A percentile compares a stretch with the other conserved stretches of the same genome.
These are phyloP conservation scores for Urocyon cinereoargenteus DNA, from an alignment of 2,797 vertebrate genomes.

Conservation along the genomic window DNA sequence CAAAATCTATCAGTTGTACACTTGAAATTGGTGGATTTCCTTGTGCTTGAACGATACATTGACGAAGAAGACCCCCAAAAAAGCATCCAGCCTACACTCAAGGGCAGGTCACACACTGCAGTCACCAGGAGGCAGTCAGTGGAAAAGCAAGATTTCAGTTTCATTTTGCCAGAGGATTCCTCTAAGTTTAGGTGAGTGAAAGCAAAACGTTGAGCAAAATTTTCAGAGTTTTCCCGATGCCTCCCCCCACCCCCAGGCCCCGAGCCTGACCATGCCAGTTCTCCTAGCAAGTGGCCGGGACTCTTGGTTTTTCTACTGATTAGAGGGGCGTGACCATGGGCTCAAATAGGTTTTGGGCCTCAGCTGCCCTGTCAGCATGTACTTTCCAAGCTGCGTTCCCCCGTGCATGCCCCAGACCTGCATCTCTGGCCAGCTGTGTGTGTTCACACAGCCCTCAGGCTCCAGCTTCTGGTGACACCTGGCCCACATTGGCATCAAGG, in stretches of 20 bases:
- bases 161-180: slow-evolving; percentile 60
- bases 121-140: neutral
- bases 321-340: neutral
- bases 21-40: neutral
- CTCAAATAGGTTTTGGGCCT: neutral
- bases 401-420: neutral
- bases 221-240: slow-evolving; percentile 61
- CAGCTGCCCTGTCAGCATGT: neutral
- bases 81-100: neutral
- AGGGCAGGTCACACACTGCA: neutral
- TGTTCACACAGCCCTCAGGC: neutral
- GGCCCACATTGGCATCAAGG: neutral
- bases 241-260: neutral
- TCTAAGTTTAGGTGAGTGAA: slow-evolving; percentile 56
- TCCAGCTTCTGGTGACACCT: neutral
- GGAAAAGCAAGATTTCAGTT: slow-evolving; percentile 44
- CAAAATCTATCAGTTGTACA: neutral
- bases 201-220: slow-evolving; percentile 60
- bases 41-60: fast-evolving
- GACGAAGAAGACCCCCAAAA: neutral
- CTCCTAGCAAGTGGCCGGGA: neutral
- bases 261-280: fast-evolving
- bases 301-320: slow-evolving; percentile 33
- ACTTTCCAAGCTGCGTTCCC: slow-evolving; percentile 3
- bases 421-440: fast-evolving